phyloP scores from a whole-genome alignment of 2,797 vertebrate species.

The Haliaeetus albicilla region DNA sequence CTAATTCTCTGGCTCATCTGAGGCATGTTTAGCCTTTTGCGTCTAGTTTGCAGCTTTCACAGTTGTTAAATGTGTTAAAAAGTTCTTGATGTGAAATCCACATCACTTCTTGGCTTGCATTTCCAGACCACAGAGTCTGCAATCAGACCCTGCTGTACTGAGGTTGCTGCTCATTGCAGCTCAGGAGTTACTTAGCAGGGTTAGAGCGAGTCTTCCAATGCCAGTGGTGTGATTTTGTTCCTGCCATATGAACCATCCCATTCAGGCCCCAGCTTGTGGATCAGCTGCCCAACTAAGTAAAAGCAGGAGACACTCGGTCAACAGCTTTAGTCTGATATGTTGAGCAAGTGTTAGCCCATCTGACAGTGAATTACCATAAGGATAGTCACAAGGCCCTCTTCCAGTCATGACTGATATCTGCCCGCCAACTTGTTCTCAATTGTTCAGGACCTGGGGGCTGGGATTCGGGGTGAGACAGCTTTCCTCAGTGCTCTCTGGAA shows the following conservation, averaged over 20 bases:
- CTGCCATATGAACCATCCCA: not conserved
- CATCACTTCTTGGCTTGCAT: not conserved
- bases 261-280: not conserved
- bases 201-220: not conserved
- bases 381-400: not conserved
- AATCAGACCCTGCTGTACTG: not conserved
- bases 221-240: not conserved
- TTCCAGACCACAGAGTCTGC: not conserved
- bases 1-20: not conserved
- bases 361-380: not conserved
- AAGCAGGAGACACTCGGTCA: not conserved
- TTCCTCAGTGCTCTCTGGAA: not conserved
- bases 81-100: constrained; percentile 3
- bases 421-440: not conserved
- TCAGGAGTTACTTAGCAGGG: not conserved
- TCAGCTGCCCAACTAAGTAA: not conserved
- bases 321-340: not conserved
- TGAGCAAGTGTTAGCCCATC: not conserved
- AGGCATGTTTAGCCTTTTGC: not conserved
- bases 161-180: not conserved
- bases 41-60: not conserved
- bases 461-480: not conserved
- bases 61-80: not conserved
- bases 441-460: not conserved
- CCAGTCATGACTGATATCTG: not conserved